These are phyloP conservation scores for Dryomyza anilis DNA, from an alignment of 2,888 invertebrate genomes.

Conservation along the genomic window DNA sequence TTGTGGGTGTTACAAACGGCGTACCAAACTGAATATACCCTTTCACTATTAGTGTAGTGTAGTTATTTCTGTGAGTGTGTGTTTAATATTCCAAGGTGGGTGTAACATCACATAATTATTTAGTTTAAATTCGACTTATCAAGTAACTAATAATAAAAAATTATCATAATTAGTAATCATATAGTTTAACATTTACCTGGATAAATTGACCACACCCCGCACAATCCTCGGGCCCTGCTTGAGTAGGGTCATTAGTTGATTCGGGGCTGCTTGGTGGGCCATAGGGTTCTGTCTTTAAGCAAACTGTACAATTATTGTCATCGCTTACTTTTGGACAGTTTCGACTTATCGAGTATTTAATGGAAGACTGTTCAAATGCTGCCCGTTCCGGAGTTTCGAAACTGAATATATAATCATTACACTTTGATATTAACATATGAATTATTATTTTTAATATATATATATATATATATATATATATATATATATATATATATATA, in stretches of 20 bases:
- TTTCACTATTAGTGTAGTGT: no score
- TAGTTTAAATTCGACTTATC: not conserved
- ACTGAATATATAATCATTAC: no score
- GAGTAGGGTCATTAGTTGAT: constrained; percentile 57
- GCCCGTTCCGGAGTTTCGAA: constrained; percentile 59
- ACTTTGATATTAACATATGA: no score
- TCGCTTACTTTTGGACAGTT: constrained; percentile 57
- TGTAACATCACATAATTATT: not conserved
- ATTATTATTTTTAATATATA: no score
- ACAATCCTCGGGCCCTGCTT: constrained; percentile 65
- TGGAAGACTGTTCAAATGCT: constrained; percentile 57
- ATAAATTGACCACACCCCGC: constrained; percentile 89
- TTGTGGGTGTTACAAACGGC: no score
- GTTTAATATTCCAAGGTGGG: no score
- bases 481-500: no score
- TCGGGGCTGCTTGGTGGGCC: constrained; percentile 61
- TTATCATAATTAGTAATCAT: not conserved
- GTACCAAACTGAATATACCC: no score
- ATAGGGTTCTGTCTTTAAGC: constrained; percentile 60
- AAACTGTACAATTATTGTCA: constrained; percentile 57
- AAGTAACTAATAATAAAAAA: constrained; percentile 16
- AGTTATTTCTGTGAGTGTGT: no score
- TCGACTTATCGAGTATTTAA: constrained; percentile 57
- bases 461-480: no score
- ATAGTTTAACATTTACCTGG: constrained; percentile 58